phyloP scores from a whole-genome alignment of 1,140 invertebrate genomes.

The Melitaea cinxia region DNA sequence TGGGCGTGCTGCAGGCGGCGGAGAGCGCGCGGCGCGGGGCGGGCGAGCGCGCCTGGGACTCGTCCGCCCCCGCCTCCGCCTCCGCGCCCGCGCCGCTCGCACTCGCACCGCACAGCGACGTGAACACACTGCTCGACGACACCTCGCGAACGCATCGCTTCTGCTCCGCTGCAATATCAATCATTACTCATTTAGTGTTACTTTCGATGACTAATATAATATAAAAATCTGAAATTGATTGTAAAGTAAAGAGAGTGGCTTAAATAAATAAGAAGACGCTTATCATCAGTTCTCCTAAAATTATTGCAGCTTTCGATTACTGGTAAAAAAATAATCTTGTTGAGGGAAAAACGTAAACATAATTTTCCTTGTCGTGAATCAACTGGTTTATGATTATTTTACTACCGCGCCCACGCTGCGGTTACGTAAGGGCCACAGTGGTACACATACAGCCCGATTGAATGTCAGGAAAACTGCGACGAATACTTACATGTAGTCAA shows the following conservation, averaged over 20 bases:
- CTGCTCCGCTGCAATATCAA: constrained; percentile 62
- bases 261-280: background rate
- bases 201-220: background rate
- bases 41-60: constrained; percentile 47
- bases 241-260: background rate
- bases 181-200: background rate
- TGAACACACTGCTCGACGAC: constrained; percentile 60
- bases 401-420: background rate
- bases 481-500: too few relatives aligned
- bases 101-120: constrained; percentile 50
- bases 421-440: background rate
- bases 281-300: background rate
- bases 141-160: constrained; percentile 71
- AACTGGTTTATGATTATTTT: constrained; percentile 3
- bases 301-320: background rate
- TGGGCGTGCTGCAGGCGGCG: constrained; percentile 65
- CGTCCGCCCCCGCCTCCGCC: constrained; percentile 19
- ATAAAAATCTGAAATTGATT: background rate
- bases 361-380: background rate
- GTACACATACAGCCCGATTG: background rate
- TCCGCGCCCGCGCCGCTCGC: constrained; percentile 61
- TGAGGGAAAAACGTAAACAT: background rate
- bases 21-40: constrained; percentile 53
- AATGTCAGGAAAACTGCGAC: too few relatives aligned
- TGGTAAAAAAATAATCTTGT: background rate